A percentile compares a stretch with the other conserved stretches of the same genome.
phyloP scores from a whole-genome alignment of 1,140 invertebrate genomes.

The Drosophila biarmipes region DNA sequence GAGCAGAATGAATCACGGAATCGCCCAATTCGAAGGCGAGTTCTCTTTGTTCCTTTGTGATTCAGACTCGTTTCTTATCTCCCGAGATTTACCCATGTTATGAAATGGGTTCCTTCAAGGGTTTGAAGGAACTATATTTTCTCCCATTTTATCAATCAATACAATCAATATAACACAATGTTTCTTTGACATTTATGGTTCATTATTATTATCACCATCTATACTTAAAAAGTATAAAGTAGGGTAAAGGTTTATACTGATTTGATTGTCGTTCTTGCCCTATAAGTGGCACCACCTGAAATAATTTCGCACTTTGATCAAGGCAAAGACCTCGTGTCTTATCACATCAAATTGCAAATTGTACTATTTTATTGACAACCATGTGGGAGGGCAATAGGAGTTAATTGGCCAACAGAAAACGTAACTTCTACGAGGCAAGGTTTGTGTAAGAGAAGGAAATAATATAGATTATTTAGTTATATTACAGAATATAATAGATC shows the following conservation, averaged over 20 bases:
- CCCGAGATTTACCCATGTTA: slow-evolving; percentile 29
- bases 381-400: neutral
- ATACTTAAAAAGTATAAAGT: no score
- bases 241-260: neutral
- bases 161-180: no score
- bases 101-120: slow-evolving; percentile 18
- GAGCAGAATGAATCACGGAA: slow-evolving; percentile 46
- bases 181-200: no score
- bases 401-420: neutral
- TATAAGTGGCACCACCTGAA: neutral
- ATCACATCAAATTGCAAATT: slow-evolving; percentile 18
- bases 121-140: no score
- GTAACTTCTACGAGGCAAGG: no score
- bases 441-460: neutral
- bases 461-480: no score
- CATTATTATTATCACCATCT: neutral
- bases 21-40: slow-evolving; percentile 25
- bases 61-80: slow-evolving; percentile 23
- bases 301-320: slow-evolving; percentile 17
- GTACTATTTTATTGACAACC: slow-evolving; percentile 15
- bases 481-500: no score
- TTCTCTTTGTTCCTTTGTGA: slow-evolving; percentile 30
- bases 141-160: no score
- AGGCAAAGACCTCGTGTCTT: slow-evolving; percentile 8
- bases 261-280: neutral